Evolutionary conservation across 2,113 vertebrate species (phyloP), one percentile per base, ranked within the genome.

Genomic region (Menura novaehollandiae): DNA sequence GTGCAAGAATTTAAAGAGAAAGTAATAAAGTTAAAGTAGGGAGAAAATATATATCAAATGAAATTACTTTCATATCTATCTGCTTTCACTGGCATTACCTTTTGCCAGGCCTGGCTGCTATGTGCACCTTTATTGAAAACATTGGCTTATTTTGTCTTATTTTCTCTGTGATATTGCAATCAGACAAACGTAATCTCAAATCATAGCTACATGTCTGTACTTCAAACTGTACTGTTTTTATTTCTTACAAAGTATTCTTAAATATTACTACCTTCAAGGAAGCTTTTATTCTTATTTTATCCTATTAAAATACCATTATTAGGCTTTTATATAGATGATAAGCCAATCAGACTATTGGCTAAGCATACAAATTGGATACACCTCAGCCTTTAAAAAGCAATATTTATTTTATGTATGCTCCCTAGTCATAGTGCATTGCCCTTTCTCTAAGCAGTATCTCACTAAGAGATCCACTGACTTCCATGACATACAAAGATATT

Each of bases 341-440:
- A 74, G 17, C 7, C 55, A 64, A 22, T 32, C 17, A 33, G 41
- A 68, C 9, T 43, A 52, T 30, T 20, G 33, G 6, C 47, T 62
- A 44, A 88, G 41, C 37, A 39, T 7, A 55, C 44, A 62, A 68
- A 66, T 2, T 39, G 5, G n/a, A 55, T 23, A 46, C 5, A 46
- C 2, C 32, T 80, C 44, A 37, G 49, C 37, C 74, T 79, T 52
- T 46, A 37, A 47, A 35, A 72, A 24, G 5, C 10, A 44, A 20
- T 11, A 7, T 30, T 18, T 41, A 15, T 81, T 68, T 53, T 35
- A 24, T 19, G 6, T 21, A 13, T 4, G 23, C 18, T 66, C 22
- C 24, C 18, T 1, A 91, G 39, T 28, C 53, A n/a, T 4, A 10
- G 13, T 0, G 1, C 4, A 3, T 9, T n/a, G 7, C 22, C 26